Percentiles rank a stretch among this genome's conserved stretches.
Conservation (phyloP, 1,140 invertebrate species). For the Drosophila mayri region DNA sequence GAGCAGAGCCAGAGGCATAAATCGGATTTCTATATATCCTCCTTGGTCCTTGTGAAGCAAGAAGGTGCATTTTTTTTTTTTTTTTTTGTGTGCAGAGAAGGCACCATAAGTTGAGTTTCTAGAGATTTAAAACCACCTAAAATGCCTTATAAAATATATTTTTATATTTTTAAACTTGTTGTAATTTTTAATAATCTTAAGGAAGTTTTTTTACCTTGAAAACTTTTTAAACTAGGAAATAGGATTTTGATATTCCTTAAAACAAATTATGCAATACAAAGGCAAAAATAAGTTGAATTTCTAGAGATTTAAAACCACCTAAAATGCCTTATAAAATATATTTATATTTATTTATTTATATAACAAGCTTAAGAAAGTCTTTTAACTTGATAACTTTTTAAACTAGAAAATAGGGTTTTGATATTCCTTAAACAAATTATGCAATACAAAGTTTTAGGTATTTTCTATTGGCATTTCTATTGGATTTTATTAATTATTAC, state of each 20-base stretch:
- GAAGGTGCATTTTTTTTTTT: slow-evolving; percentile 52
- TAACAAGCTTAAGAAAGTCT: too few species aligned
- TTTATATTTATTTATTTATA: too few species aligned
- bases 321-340: too few species aligned
- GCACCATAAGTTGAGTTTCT: too few species aligned
- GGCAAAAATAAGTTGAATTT: too few species aligned
- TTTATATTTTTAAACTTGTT: not conserved
- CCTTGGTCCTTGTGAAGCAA: not conserved
- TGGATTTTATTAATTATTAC: not conserved
- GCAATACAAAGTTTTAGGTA: not conserved
- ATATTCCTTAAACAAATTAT: not conserved
- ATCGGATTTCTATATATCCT: slow-evolving; percentile 15
- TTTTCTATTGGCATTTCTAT: not conserved
- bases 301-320: too few species aligned
- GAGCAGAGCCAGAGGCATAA: slow-evolving; percentile 19
- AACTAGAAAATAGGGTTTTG: too few species aligned
- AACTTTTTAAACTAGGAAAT: not conserved
- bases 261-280: not conserved
- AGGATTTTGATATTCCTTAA: not conserved
- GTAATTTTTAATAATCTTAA: not conserved
- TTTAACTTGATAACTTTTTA: too few species aligned
- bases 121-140: not conserved
- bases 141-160: not conserved
- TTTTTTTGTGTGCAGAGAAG: not conserved
- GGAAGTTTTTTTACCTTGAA: not conserved